These are phyloP conservation scores for Noctua fimbriata DNA, from an alignment of 2,888 invertebrate species.

Conservation along the genomic window DNA sequence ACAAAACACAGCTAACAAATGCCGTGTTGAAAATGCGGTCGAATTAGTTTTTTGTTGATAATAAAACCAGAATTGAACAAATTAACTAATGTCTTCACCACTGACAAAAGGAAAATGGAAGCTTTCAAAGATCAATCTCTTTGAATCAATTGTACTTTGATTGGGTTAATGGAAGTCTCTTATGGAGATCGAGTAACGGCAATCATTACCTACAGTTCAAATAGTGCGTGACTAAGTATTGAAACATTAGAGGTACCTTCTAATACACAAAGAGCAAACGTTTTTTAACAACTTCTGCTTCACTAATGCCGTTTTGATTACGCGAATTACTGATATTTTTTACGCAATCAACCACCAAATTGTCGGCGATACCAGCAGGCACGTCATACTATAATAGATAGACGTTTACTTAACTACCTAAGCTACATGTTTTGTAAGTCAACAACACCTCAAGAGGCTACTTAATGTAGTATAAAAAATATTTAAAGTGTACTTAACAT, in stretches of 20 bases:
- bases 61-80: constrained; percentile 18
- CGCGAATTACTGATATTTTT: constrained; percentile 81
- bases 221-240: constrained; percentile 77
- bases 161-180: constrained; percentile 54
- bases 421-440: constrained; percentile 69
- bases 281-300: constrained; percentile 75
- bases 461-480: constrained; percentile 68
- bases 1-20: neutral
- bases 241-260: constrained; percentile 75
- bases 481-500: constrained; percentile 64
- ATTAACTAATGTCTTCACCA: constrained; percentile 32
- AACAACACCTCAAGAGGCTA: constrained; percentile 68
- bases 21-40: neutral
- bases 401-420: constrained; percentile 75
- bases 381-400: constrained; percentile 79
- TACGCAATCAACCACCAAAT: constrained; percentile 74
- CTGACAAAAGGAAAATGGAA: constrained; percentile 36
- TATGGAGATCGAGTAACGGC: constrained; percentile 56
- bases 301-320: constrained; percentile 88
- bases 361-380: constrained; percentile 73
- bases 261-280: constrained; percentile 70
- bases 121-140: constrained; percentile 50
- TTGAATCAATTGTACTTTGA: constrained; percentile 50
- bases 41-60: constrained; percentile 1
- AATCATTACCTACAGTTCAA: constrained; percentile 63